Percentiles rank a stretch among this genome's conserved stretches.
phyloP scores from a whole-genome alignment of 2,888 invertebrate species.

The Suillia variegata region DNA sequence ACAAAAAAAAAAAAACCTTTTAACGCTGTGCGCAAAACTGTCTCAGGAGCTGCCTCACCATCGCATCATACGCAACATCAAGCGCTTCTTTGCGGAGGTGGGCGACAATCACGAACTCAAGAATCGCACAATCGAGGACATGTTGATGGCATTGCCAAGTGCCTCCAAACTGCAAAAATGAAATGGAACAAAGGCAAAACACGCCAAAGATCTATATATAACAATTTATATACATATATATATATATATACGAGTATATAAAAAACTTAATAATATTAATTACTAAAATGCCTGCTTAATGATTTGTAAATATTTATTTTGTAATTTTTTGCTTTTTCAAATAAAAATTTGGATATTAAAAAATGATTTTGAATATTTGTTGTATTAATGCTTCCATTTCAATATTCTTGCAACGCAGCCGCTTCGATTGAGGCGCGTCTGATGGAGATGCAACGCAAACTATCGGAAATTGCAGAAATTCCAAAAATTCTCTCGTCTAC shows the following conservation, averaged over 20 bases:
- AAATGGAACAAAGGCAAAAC: slow-evolving; percentile 15
- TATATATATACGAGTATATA: too few relatives aligned
- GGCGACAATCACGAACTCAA: slow-evolving; percentile 57
- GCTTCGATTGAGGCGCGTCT: slow-evolving; percentile 55
- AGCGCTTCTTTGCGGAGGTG: slow-evolving; percentile 60
- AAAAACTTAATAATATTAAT: background rate
- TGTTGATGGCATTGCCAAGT: slow-evolving; percentile 57
- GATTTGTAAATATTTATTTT: slow-evolving; percentile 10
- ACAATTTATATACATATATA: too few relatives aligned
- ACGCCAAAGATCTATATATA: too few relatives aligned
- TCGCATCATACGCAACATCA: slow-evolving; percentile 68
- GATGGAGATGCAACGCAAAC: slow-evolving; percentile 58
- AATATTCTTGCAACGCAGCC: slow-evolving; percentile 23
- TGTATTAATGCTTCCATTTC: background rate
- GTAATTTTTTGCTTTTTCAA: too few relatives aligned
- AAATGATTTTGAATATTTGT: too few relatives aligned
- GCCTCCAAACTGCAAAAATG: slow-evolving; percentile 44
- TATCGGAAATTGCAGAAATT: slow-evolving; percentile 60
- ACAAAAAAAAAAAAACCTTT: too few relatives aligned
- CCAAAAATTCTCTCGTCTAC: slow-evolving; percentile 58
- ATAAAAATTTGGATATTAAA: too few relatives aligned
- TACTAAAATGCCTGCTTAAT: background rate
- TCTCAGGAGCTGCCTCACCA: slow-evolving; percentile 68
- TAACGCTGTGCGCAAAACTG: too few relatives aligned
- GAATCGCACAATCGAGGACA: slow-evolving; percentile 59